A percentile compares a stretch with the other conserved stretches of the same genome.
Conservation (phyloP, 2,113 vertebrate species). For the Nothocercus julius region DNA sequence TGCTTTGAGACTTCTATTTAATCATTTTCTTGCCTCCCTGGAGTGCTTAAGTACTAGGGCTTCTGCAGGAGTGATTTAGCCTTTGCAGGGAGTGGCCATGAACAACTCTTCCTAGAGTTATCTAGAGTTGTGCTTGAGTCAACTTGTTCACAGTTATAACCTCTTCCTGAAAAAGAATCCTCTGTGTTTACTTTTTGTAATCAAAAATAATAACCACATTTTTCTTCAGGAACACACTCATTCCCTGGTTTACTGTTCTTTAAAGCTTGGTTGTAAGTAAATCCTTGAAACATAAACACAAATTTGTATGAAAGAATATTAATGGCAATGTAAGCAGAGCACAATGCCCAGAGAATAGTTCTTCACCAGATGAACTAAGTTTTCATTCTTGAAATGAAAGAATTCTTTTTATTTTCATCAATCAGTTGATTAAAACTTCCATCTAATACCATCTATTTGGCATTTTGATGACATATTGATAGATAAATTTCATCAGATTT, state of each 20-base stretch:
- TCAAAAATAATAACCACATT: neutral
- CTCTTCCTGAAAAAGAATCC: neutral
- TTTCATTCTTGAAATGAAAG: neutral
- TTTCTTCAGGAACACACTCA: neutral
- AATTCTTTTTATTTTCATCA: neutral
- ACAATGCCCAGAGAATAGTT: neutral
- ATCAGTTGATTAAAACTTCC: neutral
- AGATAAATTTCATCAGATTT: neutral
- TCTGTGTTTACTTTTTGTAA: neutral
- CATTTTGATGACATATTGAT: no score
- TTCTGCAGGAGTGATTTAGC: neutral
- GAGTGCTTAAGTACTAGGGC: neutral
- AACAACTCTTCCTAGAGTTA: neutral
- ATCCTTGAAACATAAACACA: neutral
- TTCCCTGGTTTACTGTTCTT: neutral
- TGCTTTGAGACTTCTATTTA: neutral
- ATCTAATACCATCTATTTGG: neutral
- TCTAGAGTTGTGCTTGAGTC: neutral
- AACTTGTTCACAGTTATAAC: neutral
- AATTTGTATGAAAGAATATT: neutral
- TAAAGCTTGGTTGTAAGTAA: neutral
- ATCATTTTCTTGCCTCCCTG: neutral
- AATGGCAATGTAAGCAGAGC: neutral
- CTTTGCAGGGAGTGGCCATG: neutral
- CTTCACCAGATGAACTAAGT: neutral